Percentiles rank a stretch among this genome's conserved stretches.
phyloP scores from a whole-genome alignment of 2,113 vertebrate species.

The Lycaon pictus region DNA sequence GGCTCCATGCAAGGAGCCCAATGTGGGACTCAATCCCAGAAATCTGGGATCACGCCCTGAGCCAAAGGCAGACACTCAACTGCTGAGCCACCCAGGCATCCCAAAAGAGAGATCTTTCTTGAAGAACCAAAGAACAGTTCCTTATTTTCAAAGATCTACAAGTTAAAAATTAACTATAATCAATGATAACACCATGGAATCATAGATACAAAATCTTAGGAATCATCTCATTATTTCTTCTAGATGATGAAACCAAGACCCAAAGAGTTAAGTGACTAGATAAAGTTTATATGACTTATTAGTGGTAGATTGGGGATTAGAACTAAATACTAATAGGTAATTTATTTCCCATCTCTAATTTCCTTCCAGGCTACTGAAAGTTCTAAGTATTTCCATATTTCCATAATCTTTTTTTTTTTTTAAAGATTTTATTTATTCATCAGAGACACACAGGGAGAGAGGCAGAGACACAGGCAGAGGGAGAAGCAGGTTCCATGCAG shows the following conservation, averaged over 20 bases:
- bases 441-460: no score
- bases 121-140: constrained; percentile 48
- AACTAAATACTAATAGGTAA: constrained; percentile 7
- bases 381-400: constrained; percentile 53
- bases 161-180: constrained; percentile 41
- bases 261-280: constrained; percentile 38
- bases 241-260: constrained; percentile 1
- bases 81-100: neutral
- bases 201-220: neutral
- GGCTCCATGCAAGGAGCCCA: no score
- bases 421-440: no score
- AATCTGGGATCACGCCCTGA: no score
- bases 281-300: constrained; percentile 9
- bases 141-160: constrained; percentile 62
- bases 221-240: constrained; percentile 33
- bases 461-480: no score
- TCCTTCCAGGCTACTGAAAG: neutral
- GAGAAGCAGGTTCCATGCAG: no score
- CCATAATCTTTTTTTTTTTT: neutral
- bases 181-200: constrained; percentile 34
- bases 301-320: constrained; percentile 37
- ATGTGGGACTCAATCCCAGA: no score
- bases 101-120: constrained; percentile 6
- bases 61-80: neutral
- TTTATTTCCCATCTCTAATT: neutral